A percentile compares a stretch with the other conserved stretches of the same genome.
Conservation (phyloP, 2,113 vertebrate species). For the Lepus europaeus region DNA sequence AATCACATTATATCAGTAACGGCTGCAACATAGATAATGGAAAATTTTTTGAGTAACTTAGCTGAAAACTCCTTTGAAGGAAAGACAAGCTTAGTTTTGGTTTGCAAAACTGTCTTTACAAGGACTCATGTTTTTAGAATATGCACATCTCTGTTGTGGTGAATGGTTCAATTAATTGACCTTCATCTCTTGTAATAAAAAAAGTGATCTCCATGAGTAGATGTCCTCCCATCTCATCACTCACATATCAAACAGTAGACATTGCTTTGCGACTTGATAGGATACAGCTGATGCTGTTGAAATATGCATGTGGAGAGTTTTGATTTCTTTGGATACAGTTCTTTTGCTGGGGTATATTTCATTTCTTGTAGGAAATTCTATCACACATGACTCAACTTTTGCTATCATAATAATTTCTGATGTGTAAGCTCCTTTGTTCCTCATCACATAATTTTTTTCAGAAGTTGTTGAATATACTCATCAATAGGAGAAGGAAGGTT, state of each 20-base stretch:
- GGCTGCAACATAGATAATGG: background rate
- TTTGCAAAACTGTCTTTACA: background rate
- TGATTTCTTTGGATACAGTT: background rate
- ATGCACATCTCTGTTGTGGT: background rate
- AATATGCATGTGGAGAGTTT: background rate
- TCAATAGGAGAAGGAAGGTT: background rate
- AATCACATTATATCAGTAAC: background rate
- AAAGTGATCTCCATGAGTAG: background rate
- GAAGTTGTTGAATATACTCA: constrained; percentile 13
- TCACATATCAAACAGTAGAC: background rate
- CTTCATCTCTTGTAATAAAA: constrained; percentile 22
- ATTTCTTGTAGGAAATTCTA: constrained; percentile 1
- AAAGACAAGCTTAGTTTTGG: background rate
- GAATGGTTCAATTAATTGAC: background rate
- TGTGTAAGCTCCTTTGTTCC: background rate
- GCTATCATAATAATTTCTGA: constrained; percentile 36
- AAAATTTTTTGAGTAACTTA: background rate
- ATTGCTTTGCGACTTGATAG: background rate
- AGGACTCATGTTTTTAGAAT: background rate
- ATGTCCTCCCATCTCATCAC: background rate
- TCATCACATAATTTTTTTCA: constrained; percentile 52
- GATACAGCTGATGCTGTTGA: background rate
- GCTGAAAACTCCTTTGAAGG: background rate
- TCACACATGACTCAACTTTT: constrained; percentile 45
- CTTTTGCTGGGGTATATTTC: background rate